A percentile compares a stretch with the other conserved stretches of the same genome.
These are phyloP conservation scores for Argyrosomus japonicus DNA, from an alignment of 2,113 vertebrate genomes.

Conservation along the genomic window DNA sequence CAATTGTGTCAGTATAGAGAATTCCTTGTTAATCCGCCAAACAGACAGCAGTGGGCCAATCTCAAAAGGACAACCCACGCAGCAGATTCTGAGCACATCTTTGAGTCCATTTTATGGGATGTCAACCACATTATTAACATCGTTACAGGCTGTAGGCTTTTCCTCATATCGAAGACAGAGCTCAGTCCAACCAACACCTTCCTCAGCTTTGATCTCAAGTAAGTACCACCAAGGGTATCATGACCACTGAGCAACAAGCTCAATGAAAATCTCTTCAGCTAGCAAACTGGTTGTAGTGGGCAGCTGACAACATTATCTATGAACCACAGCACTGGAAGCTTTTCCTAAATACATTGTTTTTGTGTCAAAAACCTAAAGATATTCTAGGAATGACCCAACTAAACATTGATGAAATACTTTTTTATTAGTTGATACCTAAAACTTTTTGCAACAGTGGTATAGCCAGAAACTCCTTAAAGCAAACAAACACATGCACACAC, in stretches of 20 bases:
- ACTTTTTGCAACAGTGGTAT: not conserved
- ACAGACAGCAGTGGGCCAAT: not conserved
- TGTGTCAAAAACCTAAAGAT: not conserved
- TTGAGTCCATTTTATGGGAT: constrained; percentile 5
- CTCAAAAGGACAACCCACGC: not conserved
- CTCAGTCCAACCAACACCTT: not conserved
- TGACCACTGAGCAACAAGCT: not conserved
- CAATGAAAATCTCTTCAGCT: too few species aligned
- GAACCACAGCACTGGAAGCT: not conserved
- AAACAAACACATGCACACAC: too few species aligned
- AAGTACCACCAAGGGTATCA: not conserved
- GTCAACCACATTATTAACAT: not conserved
- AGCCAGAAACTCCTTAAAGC: not conserved
- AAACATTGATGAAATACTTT: not conserved
- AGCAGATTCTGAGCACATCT: constrained; percentile 16
- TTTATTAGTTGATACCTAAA: not conserved
- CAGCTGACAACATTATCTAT: not conserved
- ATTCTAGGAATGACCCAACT: not conserved
- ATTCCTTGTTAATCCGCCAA: constrained; percentile 20
- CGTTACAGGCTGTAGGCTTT: not conserved
- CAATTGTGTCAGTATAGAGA: not conserved
- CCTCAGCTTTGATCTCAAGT: constrained; percentile 12
- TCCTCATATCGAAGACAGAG: not conserved
- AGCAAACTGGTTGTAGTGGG: not conserved
- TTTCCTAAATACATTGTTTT: not conserved